Conservation (phyloP, 1,140 invertebrate genomes). For the Meloidogyne floridensis region DNA sequence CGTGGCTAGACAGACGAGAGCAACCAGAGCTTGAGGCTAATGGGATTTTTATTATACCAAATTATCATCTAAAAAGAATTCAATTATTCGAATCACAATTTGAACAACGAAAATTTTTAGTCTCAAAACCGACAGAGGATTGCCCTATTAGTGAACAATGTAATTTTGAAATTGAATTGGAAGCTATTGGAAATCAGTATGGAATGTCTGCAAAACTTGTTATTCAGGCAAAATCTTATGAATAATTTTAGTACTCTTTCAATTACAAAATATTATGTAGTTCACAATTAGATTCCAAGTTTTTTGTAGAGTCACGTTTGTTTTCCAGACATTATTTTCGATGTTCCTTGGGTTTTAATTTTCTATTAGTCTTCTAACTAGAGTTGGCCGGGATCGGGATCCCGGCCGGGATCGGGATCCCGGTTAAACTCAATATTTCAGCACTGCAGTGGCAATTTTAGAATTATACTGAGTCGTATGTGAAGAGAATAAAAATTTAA, state of each 20-base stretch:
- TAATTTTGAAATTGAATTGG: conserved; percentile 48
- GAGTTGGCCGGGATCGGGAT: too few species aligned
- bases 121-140: conserved; percentile 54
- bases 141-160: conserved; percentile 55
- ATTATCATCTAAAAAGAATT: conserved; percentile 16
- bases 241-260: background rate
- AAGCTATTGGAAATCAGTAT: conserved; percentile 58
- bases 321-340: too few species aligned
- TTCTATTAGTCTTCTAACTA: too few species aligned
- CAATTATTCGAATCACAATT: conserved; percentile 58
- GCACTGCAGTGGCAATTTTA: too few species aligned
- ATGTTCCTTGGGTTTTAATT: too few species aligned
- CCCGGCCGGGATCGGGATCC: too few species aligned
- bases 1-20: conserved; percentile 76
- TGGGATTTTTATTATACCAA: conserved; percentile 68
- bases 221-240: conserved; percentile 49
- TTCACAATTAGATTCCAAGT: too few species aligned
- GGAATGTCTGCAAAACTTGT: conserved; percentile 60
- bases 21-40: conserved; percentile 71
- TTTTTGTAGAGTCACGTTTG: too few species aligned
- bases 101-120: conserved; percentile 61
- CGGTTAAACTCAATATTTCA: too few species aligned
- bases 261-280: too few species aligned
- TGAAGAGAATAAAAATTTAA: too few species aligned
- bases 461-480: too few species aligned